Base-by-base conservation (phyloP, 2,113 vertebrate genomes). In the Chitala chitala region DNA sequence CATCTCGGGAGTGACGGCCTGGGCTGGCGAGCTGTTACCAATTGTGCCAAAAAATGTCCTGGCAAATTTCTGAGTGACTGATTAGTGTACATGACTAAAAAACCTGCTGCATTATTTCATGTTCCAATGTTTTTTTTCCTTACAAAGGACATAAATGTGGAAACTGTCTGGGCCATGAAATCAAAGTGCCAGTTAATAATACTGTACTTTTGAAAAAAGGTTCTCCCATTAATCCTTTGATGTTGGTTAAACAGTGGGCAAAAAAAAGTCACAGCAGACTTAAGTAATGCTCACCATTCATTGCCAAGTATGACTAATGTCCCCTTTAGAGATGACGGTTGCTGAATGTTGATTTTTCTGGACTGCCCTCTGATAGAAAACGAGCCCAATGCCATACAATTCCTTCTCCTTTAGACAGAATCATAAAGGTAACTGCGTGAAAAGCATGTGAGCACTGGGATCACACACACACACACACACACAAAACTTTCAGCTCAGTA, bases 221-320 rank as follows among this genome's bases (percentile, higher is more conserved):
- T 55, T 44, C 53, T 66, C n/a, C 46, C 64, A 68, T 68, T 68
- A 68, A 68, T 46, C 9, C n/a, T 51, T 53, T 48, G 20, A n/a
- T 22, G 40, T 24, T 42, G 24, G 64, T 26, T n/a, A n/a, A 24
- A 66, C 3, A 17, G 68, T 31, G 48, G 68, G 15, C 17, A 33
- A 44, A 33, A 29, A 10, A 51, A 48, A 51, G 33, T 29, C 38
- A 42, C 38, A n/a, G n/a, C n/a, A n/a, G n/a, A n/a, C n/a, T n/a
- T 72, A 72, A 46, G 53, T 40, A 56, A 58, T 24, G 22, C 68
- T 33, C n/a, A 12, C n/a, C 22, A 72, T 72, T 72, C 24, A 54
- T 71, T 36, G 50, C 31, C n/a, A 46, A 42, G 36, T 26, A 55
- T 26, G 36, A 15, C 54, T 72, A 58, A 56, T 56, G 69, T 44